Evolutionary conservation across 23 tunicate species (phyloP).

Genomic region (Corella eumyota): DNA sequence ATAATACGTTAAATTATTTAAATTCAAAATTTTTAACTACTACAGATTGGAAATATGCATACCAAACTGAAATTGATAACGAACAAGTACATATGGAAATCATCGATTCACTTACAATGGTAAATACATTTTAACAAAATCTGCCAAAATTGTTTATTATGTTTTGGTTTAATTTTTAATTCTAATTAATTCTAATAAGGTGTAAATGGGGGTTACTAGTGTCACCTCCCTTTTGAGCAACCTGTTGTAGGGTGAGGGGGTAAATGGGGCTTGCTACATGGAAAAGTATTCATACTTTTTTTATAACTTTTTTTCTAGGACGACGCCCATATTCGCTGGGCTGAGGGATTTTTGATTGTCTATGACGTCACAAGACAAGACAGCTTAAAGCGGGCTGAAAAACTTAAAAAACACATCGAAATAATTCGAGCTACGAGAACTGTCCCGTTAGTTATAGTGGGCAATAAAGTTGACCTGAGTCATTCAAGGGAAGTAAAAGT

Average conservation of each 20-base stretch:
- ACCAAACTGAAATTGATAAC: slow-evolving; percentile 69
- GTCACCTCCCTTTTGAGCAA: no score
- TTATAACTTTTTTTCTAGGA: slow-evolving; percentile 29
- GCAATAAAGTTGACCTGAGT: slow-evolving; percentile 72
- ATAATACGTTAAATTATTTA: background rate
- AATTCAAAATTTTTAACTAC: background rate
- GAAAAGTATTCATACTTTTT: background rate
- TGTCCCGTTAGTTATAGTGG: slow-evolving; percentile 56
- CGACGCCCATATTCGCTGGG: slow-evolving; percentile 75
- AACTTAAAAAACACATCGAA: slow-evolving; percentile 52
- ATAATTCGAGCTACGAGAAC: slow-evolving; percentile 15
- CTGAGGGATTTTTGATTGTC: slow-evolving; percentile 86
- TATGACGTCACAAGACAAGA: slow-evolving; percentile 76
- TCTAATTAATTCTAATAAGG: no score
- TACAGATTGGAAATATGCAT: slow-evolving; percentile 73
- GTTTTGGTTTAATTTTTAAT: background rate
- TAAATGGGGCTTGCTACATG: no score
- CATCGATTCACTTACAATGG: slow-evolving; percentile 71
- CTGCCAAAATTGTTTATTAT: slow-evolving; percentile 2
- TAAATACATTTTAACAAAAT: slow-evolving; percentile 8
- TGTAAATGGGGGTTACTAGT: no score
- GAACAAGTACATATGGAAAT: slow-evolving; percentile 77
- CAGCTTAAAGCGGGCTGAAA: slow-evolving; percentile 31
- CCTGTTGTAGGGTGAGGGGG: no score
- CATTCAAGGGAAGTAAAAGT: slow-evolving; percentile 44